These are phyloP conservation scores for Eupeodes latifasciatus DNA, from an alignment of 2,888 invertebrate species.

Conservation along the genomic window DNA sequence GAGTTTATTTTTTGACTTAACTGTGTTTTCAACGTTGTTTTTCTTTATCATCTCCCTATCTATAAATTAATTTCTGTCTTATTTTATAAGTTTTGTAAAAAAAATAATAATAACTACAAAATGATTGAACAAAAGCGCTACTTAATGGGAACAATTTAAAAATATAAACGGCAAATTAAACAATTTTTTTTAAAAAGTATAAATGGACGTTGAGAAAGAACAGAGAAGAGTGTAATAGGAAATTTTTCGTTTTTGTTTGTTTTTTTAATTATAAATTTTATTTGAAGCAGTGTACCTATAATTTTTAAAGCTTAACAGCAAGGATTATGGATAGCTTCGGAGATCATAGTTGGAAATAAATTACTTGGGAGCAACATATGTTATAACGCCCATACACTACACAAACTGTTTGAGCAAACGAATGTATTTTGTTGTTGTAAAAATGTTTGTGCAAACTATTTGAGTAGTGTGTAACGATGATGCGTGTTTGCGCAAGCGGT, in stretches of 20 bases:
- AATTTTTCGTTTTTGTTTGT: conserved; percentile 1
- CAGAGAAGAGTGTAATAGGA: conserved; percentile 27
- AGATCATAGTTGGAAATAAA: background rate
- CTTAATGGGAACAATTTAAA: conserved; percentile 48
- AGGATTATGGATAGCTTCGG: background rate
- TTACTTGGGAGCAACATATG: background rate
- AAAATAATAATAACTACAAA: conserved; percentile 26
- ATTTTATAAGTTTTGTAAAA: conserved; percentile 56
- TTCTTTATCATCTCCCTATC: conserved; percentile 55
- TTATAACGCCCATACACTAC: too few species aligned
- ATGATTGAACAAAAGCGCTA: conserved; percentile 64
- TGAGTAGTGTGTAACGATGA: too few species aligned
- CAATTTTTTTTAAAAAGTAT: conserved; percentile 16
- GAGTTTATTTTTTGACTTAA: conserved; percentile 31
- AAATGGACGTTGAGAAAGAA: conserved; percentile 56
- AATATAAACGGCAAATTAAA: conserved; percentile 49
- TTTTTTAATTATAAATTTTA: background rate
- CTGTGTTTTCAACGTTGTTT: conserved; percentile 14
- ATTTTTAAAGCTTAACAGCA: conserved; percentile 43
- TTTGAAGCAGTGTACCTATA: conserved; percentile 18
- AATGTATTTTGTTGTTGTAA: too few species aligned
- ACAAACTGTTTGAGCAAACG: too few species aligned
- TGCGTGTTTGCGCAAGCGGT: too few species aligned
- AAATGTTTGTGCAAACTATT: too few species aligned
- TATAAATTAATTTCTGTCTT: conserved; percentile 68